Evolutionary conservation across 2,888 invertebrate genomes (phyloP).

Genomic region (Leptopilina drosophilae): DNA sequence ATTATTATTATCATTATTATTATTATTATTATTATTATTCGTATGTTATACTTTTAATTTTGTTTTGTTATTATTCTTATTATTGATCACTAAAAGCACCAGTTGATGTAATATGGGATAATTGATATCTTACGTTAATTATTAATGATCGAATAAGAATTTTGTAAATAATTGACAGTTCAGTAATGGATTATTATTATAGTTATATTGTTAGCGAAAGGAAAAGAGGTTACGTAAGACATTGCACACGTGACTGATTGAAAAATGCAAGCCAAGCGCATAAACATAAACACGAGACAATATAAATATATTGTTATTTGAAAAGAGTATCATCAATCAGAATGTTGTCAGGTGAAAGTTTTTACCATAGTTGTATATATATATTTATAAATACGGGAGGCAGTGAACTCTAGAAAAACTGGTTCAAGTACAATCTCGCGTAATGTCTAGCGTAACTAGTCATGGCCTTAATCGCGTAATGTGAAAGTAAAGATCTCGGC

Average conservation of each 20-base stretch:
- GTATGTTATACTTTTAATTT: no score
- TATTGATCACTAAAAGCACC: no score
- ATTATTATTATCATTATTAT: no score
- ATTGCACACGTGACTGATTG: constrained; percentile 11
- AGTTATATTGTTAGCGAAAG: no score
- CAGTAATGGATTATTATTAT: no score
- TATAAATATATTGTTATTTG: neutral
- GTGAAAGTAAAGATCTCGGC: constrained; percentile 46
- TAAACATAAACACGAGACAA: neutral
- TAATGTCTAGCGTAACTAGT: constrained; percentile 35
- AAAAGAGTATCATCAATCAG: constrained; percentile 20
- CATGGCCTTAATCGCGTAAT: constrained; percentile 41
- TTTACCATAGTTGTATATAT: neutral
- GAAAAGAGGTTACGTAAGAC: no score
- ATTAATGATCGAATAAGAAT: no score
- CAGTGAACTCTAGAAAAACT: constrained; percentile 38
- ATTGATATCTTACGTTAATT: no score
- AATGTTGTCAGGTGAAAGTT: constrained; percentile 23
- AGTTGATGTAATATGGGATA: no score
- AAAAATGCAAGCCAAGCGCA: constrained; percentile 43
- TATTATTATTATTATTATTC: no score
- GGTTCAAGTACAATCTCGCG: constrained; percentile 38
- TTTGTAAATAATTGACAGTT: no score
- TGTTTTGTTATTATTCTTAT: no score
- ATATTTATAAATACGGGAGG: constrained; percentile 18